Evolutionary conservation across 2,113 vertebrate genomes (phyloP), one percentile per base, ranked within the genome.

Genomic region (Pollimyrus isidori): DNA sequence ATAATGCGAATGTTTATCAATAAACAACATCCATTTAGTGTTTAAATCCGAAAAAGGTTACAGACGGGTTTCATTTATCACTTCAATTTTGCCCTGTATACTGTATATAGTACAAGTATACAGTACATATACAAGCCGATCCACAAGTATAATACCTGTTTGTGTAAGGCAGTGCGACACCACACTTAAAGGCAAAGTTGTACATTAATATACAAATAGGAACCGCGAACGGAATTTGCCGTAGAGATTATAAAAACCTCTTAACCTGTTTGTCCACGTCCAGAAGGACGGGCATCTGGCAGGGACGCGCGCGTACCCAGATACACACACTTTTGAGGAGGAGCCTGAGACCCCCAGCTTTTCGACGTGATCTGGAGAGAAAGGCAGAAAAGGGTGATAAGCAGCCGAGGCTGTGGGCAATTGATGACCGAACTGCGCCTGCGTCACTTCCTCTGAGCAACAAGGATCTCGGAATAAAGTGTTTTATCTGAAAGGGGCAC

Each of bases 261-360:
- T 46, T 45, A 48, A 84, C 45, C 82, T 3, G 39, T 56, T 87
- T 26, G 48, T 87, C 50, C 50, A 52, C 30, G 26, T 35, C 11
- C 23, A 56, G 85, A 56, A 84, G 45, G 17, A 45, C 45, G 39
- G 15, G 85, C 23, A 49, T 50, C 21, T 50, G 49, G 84, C 46
- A n/a, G 46, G 84, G 23, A 30, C 84, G 23, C 84, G 46, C 84
- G 3, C 21, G 11, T n/a, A 30, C 84, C 23, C 84, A 52, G 39
- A 86, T n/a, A 86, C 84, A 86, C 84, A 86, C 48, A 52, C 50
- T 92, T 93, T 92, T 92, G 92, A 95, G 94, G 94, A 94, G 94
- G 94, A 95, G 94, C 93, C 39, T 82, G 90, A 92, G 39, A 91
- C 90, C 91, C 93, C 91, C 92, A 92, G 90, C 93, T 91, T 91